phyloP scores from a whole-genome alignment of 1,140 invertebrate species.

The Wasmannia auropunctata region DNA sequence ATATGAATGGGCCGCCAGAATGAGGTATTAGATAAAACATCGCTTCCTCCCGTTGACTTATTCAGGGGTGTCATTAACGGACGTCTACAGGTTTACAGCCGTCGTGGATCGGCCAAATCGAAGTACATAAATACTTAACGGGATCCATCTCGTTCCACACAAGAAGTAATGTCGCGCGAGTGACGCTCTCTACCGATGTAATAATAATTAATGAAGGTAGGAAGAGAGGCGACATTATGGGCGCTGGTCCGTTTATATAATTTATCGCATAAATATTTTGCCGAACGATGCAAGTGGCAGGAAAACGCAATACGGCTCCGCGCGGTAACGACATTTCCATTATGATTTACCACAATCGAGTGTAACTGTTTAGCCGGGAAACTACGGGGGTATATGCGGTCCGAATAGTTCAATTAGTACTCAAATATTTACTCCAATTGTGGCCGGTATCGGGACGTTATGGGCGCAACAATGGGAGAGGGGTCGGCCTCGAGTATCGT shows the following conservation, averaged over 20 bases:
- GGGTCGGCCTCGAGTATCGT: conserved; percentile 27
- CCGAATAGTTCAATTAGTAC: conserved; percentile 73
- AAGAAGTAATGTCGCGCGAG: conserved; percentile 38
- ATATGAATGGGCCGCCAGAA: background rate
- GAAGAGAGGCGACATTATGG: conserved; percentile 18
- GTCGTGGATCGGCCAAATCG: background rate
- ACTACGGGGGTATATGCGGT: conserved; percentile 56
- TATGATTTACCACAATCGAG: conserved; percentile 73
- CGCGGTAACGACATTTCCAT: conserved; percentile 67
- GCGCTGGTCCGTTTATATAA: conserved; percentile 48
- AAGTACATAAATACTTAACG: conserved; percentile 33
- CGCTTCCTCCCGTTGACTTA: conserved; percentile 1
- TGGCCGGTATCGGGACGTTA: conserved; percentile 67
- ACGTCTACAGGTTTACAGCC: background rate
- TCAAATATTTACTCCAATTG: conserved; percentile 75
- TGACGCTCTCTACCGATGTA: conserved; percentile 7
- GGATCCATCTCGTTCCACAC: conserved; percentile 1
- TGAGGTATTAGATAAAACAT: background rate
- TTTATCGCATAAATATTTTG: conserved; percentile 60
- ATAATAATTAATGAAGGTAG: conserved; percentile 58
- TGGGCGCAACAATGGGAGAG: conserved; percentile 24
- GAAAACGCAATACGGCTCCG: conserved; percentile 54
- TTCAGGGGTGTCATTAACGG: conserved; percentile 19
- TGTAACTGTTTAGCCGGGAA: conserved; percentile 67
- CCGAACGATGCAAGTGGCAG: conserved; percentile 48